phyloP scores from a whole-genome alignment of 2,797 vertebrate genomes.

The Picus viridis region DNA sequence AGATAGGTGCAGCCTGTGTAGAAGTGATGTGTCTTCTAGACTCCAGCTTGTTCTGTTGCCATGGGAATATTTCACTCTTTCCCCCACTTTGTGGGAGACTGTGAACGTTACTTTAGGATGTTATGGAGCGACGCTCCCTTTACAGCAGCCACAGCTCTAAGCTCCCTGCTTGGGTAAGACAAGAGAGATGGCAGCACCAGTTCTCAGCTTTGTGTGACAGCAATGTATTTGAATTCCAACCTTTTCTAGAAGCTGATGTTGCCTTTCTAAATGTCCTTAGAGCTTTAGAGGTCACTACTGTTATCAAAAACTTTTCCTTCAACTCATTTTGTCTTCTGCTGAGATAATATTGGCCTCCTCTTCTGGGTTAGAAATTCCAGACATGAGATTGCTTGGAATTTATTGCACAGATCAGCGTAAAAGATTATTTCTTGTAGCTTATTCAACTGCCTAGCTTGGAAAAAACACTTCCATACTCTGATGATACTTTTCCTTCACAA shows the following conservation, averaged over 20 bases:
- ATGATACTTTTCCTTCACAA: slow-evolving; percentile 15
- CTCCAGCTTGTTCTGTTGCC: not conserved
- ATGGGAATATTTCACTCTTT: not conserved
- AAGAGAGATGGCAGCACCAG: not conserved
- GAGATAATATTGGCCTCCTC: not conserved
- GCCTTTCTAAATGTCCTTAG: not conserved
- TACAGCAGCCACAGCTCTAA: not conserved
- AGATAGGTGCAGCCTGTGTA: not conserved
- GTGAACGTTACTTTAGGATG: not conserved
- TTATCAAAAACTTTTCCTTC: not conserved
- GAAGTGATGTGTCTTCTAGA: not conserved
- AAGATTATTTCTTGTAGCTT: slow-evolving; percentile 18
- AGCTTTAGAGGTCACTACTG: not conserved
- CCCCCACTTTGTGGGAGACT: not conserved
- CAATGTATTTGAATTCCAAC: slow-evolving; percentile 19
- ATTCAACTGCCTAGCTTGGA: not conserved
- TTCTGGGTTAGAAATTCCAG: not conserved
- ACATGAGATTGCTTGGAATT: not conserved
- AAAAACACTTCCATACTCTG: not conserved
- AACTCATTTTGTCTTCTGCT: not conserved
- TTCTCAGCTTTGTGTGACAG: not conserved
- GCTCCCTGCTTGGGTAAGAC: not conserved
- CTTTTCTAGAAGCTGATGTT: slow-evolving; percentile 3
- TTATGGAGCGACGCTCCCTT: not conserved
- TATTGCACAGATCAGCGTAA: not conserved